Evolutionary conservation across 2,888 invertebrate genomes (phyloP), one percentile per base, ranked within the genome.

Genomic region (Andrena bucephala): DNA sequence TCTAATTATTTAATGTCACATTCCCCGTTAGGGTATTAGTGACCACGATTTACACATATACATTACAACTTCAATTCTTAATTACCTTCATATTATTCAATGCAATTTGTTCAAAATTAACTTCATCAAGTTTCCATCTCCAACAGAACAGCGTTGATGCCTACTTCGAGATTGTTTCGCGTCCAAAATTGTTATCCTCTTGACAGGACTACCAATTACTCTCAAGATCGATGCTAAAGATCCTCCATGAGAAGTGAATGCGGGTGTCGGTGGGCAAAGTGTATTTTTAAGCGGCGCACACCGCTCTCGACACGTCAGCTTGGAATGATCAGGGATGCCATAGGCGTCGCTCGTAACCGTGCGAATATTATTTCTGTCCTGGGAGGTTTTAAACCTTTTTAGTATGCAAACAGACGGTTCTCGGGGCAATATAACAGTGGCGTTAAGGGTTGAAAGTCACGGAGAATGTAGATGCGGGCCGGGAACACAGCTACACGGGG

Each of bases 391-490:
- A 89, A 91, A 90, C 88, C 91, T 90, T 91, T 91, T 91, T 91
- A 91, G 90, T 90, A 91, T 91, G 91, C 91, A 91, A 91, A 91
- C 91, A 91, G 91, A 91, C 90, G 90, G 89, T 89, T 88, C 89
- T 89, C 88, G 85, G 78, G 84, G 87, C 85, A 82, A 85, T 87
- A 85, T 91, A 91, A 91, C 89, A 88, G 87, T 84, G 84, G 87
- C 81, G 79, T 78, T 79, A 78, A 82, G 79, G 84, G 81, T 78
- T 80, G 84, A 66, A 74, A 72, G 83, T 74, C 74, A 66, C 36
- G 75, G 36, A 59, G 83, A 75, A 76, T 75, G 81, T 79, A 77
- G 80, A 83, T 67, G 79, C n/a, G 66, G 72, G 74, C 60, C 75
- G 71, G 62, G 68, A 70, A 65, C 68, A 73, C 77, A 65, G 77